Evolutionary conservation across 2,113 vertebrate species (phyloP).

Genomic region (Callorhinus ursinus): DNA sequence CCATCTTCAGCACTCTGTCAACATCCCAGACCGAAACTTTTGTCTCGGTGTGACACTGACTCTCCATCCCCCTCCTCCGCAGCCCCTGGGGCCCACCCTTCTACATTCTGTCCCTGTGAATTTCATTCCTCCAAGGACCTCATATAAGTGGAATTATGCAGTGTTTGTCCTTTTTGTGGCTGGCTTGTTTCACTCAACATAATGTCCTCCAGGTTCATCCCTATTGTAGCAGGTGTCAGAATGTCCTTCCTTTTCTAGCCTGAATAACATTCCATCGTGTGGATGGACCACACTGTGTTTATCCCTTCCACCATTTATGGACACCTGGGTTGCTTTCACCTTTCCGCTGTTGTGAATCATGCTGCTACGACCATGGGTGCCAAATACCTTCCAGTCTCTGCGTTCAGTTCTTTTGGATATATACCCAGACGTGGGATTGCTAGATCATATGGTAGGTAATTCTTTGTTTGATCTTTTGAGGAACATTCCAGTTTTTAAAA

Average conservation of each 20-base stretch:
- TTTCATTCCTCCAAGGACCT: not conserved
- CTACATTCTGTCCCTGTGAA: not conserved
- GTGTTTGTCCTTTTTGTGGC: not conserved
- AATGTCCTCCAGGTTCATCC: not conserved
- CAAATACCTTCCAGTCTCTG: rapidly evolving
- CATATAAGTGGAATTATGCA: rapidly evolving
- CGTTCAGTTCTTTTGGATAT: rapidly evolving
- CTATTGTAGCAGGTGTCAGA: rapidly evolving
- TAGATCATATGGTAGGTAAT: not conserved
- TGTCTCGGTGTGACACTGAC: rapidly evolving
- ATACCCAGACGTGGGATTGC: not conserved
- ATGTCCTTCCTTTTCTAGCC: not conserved
- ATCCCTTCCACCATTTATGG: rapidly evolving
- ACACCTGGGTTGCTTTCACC: rapidly evolving
- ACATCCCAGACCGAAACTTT: not conserved
- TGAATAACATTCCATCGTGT: rapidly evolving
- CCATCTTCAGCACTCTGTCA: not conserved
- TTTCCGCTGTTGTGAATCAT: rapidly evolving
- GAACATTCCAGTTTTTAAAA: not conserved
- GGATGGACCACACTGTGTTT: rapidly evolving
- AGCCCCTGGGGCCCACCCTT: rapidly evolving
- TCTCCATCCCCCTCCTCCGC: no score
- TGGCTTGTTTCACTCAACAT: not conserved
- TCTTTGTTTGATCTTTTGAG: not conserved
- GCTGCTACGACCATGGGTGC: rapidly evolving